Percentiles rank a stretch among this genome's conserved stretches.
phyloP scores from a whole-genome alignment of 2,888 invertebrate genomes.

The Fragum whitleyi region DNA sequence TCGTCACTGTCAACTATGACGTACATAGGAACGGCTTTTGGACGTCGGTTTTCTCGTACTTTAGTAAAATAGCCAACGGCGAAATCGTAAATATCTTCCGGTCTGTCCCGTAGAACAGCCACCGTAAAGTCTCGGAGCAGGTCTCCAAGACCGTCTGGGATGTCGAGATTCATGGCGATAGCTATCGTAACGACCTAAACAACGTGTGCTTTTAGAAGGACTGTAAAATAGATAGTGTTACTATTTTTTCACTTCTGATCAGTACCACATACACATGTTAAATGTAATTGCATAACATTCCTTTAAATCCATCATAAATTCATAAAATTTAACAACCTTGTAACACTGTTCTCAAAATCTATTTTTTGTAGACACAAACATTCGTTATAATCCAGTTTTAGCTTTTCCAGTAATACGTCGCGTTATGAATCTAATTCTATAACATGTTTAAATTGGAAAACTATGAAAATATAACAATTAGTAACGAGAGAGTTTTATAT shows the following conservation, averaged over 20 bases:
- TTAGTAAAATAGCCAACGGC: conserved; percentile 84
- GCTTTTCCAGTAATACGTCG: too few relatives aligned
- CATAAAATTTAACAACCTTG: too few relatives aligned
- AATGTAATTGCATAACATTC: not conserved
- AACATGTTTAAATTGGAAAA: too few relatives aligned
- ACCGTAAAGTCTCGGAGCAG: conserved; percentile 84
- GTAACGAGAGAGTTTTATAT: too few relatives aligned
- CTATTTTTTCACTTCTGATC: not conserved
- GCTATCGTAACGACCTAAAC: too few relatives aligned
- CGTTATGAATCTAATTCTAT: too few relatives aligned
- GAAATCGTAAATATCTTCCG: conserved; percentile 83
- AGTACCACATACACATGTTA: not conserved
- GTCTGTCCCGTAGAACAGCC: conserved; percentile 83
- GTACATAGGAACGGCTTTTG: conserved; percentile 84
- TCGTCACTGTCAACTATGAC: conserved; percentile 84
- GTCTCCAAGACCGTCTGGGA: conserved; percentile 84
- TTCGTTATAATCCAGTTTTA: too few relatives aligned
- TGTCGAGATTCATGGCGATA: conserved; percentile 81
- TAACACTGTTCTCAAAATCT: too few relatives aligned
- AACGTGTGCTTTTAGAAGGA: not conserved
- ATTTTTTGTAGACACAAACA: too few relatives aligned
- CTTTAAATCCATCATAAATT: not conserved
- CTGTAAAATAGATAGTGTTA: not conserved
- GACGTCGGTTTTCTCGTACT: conserved; percentile 78
- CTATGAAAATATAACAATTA: too few relatives aligned